Base-by-base conservation (phyloP, 2,888 invertebrate species). In the Rhamnusium bicolor region DNA sequence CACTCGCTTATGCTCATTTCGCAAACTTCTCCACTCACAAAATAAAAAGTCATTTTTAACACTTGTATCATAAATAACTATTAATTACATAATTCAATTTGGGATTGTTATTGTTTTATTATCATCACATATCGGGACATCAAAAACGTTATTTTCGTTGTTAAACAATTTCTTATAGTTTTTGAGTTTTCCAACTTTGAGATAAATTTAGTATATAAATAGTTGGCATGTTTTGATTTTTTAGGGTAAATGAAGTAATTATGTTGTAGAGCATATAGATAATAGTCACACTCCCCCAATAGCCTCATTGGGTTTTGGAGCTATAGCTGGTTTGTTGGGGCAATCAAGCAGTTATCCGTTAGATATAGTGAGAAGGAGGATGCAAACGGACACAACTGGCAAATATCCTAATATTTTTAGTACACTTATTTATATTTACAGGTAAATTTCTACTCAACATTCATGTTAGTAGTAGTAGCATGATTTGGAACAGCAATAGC, bases 281-380 rank as follows among this genome's bases (percentile, higher is more conserved):
- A 74, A 51, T 71, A 76, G 61, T 71, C 60, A 75, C 60, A 81
- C 16, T 7, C 12, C 16, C 18, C 91, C 94, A 51, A 79, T 93
- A 21, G 91, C 92, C 72, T 92, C 95, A 81, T 89, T 98, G 85
- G 85, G 90, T 72, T 96, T 95, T 88, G 99, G 99, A 19, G 98
- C 98, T 32, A 86, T 92, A 27, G 98, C 99, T 32, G 99, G 99
- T 27, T 92, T 97, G 82, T 90, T 97, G 19, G 98, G 98, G 0
- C 99, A 99, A 90, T 94, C 96, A 0, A 93, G 96, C 24, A 98
- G 98, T 76, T 99, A 99, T 90, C 99, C 99, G 10, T 90, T 99
- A 72, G 98, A 98, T 89, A 97, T 98, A 89, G 96, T 98, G 75
- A 86, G 91, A 73, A 86, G 91, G 79, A 87, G 91, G 78, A 91